Conservation (phyloP, 2,888 invertebrate species). For the Cheilosia pagana region DNA sequence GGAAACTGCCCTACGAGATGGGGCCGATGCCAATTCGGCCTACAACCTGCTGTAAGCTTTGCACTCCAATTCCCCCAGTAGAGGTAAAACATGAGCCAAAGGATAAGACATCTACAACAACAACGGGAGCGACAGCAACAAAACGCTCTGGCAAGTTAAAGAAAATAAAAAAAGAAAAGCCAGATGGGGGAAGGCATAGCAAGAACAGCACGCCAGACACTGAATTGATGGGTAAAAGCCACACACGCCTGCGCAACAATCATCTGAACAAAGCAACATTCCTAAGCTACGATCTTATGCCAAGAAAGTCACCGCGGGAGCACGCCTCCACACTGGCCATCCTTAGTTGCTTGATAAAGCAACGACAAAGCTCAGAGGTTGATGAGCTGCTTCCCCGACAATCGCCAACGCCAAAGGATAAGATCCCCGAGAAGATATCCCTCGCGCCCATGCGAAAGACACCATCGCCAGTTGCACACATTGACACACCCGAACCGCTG, state of each 20-base stretch:
- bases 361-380: slow-evolving; percentile 81
- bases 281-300: slow-evolving; percentile 82
- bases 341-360: slow-evolving; percentile 87
- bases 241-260: slow-evolving; percentile 78
- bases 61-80: slow-evolving; percentile 80
- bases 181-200: slow-evolving; percentile 64
- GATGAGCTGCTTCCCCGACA: slow-evolving; percentile 77
- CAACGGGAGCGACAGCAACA: slow-evolving; percentile 67
- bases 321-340: slow-evolving; percentile 95
- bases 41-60: slow-evolving; percentile 84
- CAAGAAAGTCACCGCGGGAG: slow-evolving; percentile 93
- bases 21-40: slow-evolving; percentile 87
- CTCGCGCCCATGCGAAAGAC: slow-evolving; percentile 26
- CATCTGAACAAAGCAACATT: slow-evolving; percentile 79
- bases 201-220: slow-evolving; percentile 79
- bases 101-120: slow-evolving; percentile 78
- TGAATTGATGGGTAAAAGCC: slow-evolving; percentile 75
- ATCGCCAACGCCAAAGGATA: slow-evolving; percentile 66
- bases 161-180: slow-evolving; percentile 51
- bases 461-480: slow-evolving; percentile 67
- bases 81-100: slow-evolving; percentile 82
- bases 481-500: slow-evolving; percentile 74
- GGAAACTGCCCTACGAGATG: slow-evolving; percentile 89
- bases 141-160: slow-evolving; percentile 51
- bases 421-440: slow-evolving; percentile 31